These are phyloP conservation scores for Patella depressa DNA, from an alignment of 2,888 invertebrate species.

Conservation along the genomic window DNA sequence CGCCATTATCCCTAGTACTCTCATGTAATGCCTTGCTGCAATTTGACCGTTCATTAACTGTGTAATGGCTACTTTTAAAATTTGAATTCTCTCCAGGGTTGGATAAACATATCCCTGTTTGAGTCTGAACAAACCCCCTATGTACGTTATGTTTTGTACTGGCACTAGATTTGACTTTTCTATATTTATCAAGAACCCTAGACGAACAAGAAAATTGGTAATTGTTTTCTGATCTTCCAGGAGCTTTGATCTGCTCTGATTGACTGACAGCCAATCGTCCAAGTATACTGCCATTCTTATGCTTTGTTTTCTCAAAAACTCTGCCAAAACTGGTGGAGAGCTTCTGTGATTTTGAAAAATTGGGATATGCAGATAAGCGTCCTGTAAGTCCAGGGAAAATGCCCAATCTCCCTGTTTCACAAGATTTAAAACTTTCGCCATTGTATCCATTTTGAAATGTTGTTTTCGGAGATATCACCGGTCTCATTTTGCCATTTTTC, in stretches of 20 bases:
- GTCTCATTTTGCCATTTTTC: constrained; percentile 14
- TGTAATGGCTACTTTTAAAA: too few relatives aligned
- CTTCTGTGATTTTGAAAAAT: constrained; percentile 25
- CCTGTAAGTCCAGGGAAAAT: constrained; percentile 29
- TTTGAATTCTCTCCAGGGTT: too few relatives aligned
- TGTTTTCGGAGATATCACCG: constrained; percentile 34
- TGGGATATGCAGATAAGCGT: constrained; percentile 34
- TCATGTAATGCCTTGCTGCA: constrained; percentile 20
- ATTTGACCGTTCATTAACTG: too few relatives aligned
- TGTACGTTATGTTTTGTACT: too few relatives aligned
- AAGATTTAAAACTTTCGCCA: constrained; percentile 33
- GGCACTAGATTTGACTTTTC: constrained; percentile 32
- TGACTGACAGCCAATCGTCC: constrained; percentile 34
- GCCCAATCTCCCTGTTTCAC: constrained; percentile 33
- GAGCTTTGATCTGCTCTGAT: constrained; percentile 21
- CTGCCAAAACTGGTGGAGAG: constrained; percentile 33
- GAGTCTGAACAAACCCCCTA: too few relatives aligned
- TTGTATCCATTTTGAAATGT: constrained; percentile 38
- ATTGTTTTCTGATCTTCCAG: constrained; percentile 23
- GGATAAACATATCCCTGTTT: too few relatives aligned
- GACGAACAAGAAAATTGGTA: constrained; percentile 22
- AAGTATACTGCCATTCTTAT: constrained; percentile 30
- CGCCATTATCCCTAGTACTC: not conserved
- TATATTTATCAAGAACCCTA: constrained; percentile 36
- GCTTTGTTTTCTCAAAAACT: constrained; percentile 27